Evolutionary conservation across 2,113 vertebrate species (phyloP).

Genomic region (Opisthocomus hoazin): DNA sequence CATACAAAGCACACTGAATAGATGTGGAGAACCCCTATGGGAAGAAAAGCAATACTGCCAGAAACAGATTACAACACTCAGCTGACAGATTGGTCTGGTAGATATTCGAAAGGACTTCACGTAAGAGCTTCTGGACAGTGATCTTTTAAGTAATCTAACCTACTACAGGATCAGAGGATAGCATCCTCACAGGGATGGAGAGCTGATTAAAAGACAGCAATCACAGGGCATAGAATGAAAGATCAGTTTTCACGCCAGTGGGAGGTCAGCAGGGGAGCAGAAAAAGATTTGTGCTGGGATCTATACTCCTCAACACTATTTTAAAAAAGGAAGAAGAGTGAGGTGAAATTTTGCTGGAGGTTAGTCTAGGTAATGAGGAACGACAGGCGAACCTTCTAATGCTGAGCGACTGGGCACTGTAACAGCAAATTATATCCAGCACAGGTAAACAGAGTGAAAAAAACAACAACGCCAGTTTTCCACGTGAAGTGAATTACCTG

Average conservation of each 20-base stretch:
- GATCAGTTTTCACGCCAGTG: background rate
- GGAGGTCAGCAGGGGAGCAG: background rate
- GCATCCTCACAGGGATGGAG: background rate
- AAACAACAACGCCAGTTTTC: background rate
- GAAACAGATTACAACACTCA: background rate
- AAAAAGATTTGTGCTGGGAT: background rate
- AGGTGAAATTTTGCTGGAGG: background rate
- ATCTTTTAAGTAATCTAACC: background rate
- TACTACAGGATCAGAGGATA: background rate
- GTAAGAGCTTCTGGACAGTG: background rate
- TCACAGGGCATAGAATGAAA: background rate
- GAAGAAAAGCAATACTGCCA: background rate
- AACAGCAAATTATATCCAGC: background rate
- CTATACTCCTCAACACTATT: background rate
- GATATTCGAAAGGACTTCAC: background rate
- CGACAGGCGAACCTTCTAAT: background rate
- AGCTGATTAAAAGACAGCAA: background rate
- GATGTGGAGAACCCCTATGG: background rate
- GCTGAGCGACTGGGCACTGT: background rate
- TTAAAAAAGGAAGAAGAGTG: background rate
- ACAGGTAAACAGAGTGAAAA: background rate
- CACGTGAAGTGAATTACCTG: background rate
- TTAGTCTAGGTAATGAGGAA: background rate
- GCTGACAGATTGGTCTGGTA: background rate
- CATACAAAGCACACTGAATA: background rate